phyloP scores from a whole-genome alignment of 2,888 invertebrate species.

The Caenorhabditis sinica region DNA sequence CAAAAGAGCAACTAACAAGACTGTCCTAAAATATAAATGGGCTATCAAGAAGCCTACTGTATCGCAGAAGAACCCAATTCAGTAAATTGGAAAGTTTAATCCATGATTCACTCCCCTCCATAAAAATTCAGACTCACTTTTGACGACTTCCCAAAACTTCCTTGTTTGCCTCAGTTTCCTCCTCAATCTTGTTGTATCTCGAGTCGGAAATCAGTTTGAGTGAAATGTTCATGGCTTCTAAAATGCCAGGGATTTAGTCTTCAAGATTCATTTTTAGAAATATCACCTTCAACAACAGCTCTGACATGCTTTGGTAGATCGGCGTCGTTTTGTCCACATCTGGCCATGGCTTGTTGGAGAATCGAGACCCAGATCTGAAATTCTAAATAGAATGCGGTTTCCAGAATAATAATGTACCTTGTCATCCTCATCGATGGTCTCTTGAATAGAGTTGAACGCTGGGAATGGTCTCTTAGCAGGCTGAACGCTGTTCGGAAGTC shows the following conservation, averaged over 20 bases:
- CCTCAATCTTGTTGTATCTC: slow-evolving; percentile 82
- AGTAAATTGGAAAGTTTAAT: too few species aligned
- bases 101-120: neutral
- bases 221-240: slow-evolving; percentile 82
- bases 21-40: too few species aligned
- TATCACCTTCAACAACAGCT: slow-evolving; percentile 79
- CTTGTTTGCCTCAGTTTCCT: slow-evolving; percentile 75
- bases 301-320: slow-evolving; percentile 76
- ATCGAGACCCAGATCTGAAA: slow-evolving; percentile 78
- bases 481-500: slow-evolving; percentile 73
- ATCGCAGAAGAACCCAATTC: too few species aligned
- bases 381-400: neutral
- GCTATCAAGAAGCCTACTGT: too few species aligned
- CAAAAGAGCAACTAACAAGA: too few species aligned
- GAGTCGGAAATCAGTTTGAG: slow-evolving; percentile 81
- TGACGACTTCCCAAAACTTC: slow-evolving; percentile 71
- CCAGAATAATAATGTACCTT: slow-evolving; percentile 63
- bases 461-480: slow-evolving; percentile 69
- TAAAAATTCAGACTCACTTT: slow-evolving; percentile 46
- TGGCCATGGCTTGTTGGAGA: slow-evolving; percentile 76
- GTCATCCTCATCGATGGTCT: slow-evolving; percentile 68
- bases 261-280: neutral
- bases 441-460: slow-evolving; percentile 50
- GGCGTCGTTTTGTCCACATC: slow-evolving; percentile 78
- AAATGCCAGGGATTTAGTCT: slow-evolving; percentile 16